Base-by-base conservation (phyloP, 2,888 invertebrate genomes). In the Aphrophora alni region DNA sequence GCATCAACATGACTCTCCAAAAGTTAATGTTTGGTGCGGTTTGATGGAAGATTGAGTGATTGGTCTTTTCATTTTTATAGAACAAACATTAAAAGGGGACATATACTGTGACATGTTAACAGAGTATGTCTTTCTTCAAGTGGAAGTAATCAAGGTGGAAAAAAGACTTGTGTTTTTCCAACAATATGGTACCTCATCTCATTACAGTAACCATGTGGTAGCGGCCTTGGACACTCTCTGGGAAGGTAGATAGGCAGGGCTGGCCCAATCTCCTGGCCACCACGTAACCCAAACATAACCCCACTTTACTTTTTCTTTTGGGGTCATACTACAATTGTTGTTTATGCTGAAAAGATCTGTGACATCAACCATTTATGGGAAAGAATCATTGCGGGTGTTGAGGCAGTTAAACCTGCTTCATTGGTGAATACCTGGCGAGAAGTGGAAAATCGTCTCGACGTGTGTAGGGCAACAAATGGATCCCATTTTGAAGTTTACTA, bases 241-340 rank as follows among this genome's bases (percentile, higher is more conserved):
- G 59, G 21, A 4, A 59, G 59, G 59, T 14, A n/a, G n/a, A n/a
- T n/a, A n/a, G n/a, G n/a, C n/a, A 59, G 59, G n/a, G 21, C 59
- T 59, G 59, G 59, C 59, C 44, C 8, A 44, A 44, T 28, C 27
- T 21, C 28, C 27, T 73, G 21, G n/a, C n/a, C n/a, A n/a, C n/a
- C n/a, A n/a, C n/a, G n/a, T n/a, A 68, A 21, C 27, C 68, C 24
- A 10, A 38, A 74, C 74, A 26, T 74, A 38, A 74, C 74, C 38
- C 74, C 38, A n/a, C 74, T 74, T 33, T 38, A 74, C 14, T 33
- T 68, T 27, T 59, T 77, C 21, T 75, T 51, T 75, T 51, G 24
- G 2, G 68, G 68, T 8, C 28, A 76, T 59, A 77, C 21, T 51
- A 77, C 68, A 69, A 68, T 69, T 38, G 73, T 73, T 73, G n/a